Evolutionary conservation across 2,888 invertebrate species (phyloP).

Genomic region (Morinoia aosen): DNA sequence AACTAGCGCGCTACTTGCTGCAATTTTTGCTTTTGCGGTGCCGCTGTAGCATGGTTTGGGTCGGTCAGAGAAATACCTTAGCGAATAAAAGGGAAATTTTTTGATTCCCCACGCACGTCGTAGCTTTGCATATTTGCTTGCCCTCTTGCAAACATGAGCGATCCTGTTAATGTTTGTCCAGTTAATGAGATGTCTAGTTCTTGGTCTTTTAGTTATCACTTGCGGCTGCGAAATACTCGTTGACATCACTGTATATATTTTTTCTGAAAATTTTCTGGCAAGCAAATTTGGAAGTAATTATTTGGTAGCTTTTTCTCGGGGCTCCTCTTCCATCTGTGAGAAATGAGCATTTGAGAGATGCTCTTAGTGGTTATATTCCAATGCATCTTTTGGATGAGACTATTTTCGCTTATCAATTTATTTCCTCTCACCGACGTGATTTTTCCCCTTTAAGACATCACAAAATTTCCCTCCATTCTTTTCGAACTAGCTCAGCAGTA

Average conservation of each 20-base stretch:
- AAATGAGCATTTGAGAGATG: not conserved
- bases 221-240: not conserved
- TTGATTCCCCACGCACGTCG: too few species aligned
- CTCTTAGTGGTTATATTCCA: not conserved
- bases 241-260: not conserved
- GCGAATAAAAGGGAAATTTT: too few species aligned
- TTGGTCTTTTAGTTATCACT: not conserved
- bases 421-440: not conserved
- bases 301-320: not conserved
- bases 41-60: too few species aligned
- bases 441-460: not conserved
- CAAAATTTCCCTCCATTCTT: not conserved
- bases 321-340: not conserved
- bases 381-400: not conserved
- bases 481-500: not conserved
- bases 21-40: too few species aligned
- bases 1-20: not conserved
- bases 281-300: not conserved
- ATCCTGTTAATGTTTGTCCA: not conserved
- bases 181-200: not conserved
- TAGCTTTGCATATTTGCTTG: too few species aligned
- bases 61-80: too few species aligned
- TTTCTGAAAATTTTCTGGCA: not conserved
- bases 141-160: not conserved
- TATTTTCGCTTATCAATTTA: not conserved